Base-by-base conservation (phyloP, 2,113 vertebrate genomes). In the Lasiurus cinereus region DNA sequence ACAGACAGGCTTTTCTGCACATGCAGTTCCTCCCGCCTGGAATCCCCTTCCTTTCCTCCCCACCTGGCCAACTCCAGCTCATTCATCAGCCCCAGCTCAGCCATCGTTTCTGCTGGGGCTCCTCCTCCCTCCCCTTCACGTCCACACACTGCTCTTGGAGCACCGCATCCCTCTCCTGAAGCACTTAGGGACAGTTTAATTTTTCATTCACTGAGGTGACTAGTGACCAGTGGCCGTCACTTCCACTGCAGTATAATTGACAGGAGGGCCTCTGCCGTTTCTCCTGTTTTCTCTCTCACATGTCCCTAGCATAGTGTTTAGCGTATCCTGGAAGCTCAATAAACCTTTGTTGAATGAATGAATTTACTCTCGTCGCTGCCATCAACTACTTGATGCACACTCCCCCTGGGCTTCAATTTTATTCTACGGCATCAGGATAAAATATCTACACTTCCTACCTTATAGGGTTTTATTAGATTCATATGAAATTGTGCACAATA, bases 1-100 rank as follows among this genome's bases (percentile, higher is more conserved):
- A 39, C 31, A 9, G 16, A 21, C 16, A 50, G 52, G 27, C 27
- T 6, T 46, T 54, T 31, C 33, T 19, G 14, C 4, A 9, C 0
- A 0, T 1, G 15, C 5, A 0, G 5, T 27, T 31, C 27, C 21
- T 19, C 56, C 39, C 6, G 31, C 18, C 10, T 11, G 39, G 2
- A 24, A 7, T 7, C 1, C 14, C 43, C 5, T 19, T 24, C 22
- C 69, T 52, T 29, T 16, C 50, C 16, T 91, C 19, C 73, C 83
- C 33, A 29, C 5, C 15, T 31, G 31, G 2, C 31, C 70, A 27
- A 0, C 24, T 67, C 14, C 14, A n/a, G 19, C 1, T 5, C 19
- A 13, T 43, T 29, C 39, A 16, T 76, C 31, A 72, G 39, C 43
- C n/a, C 76, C 36, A 36, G 29, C 10, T 29, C 36, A 22, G 2